A percentile compares a stretch with the other conserved stretches of the same genome.
Evolutionary conservation across 2,797 vertebrate species (phyloP).

Genomic region (Ceryle rudis): DNA sequence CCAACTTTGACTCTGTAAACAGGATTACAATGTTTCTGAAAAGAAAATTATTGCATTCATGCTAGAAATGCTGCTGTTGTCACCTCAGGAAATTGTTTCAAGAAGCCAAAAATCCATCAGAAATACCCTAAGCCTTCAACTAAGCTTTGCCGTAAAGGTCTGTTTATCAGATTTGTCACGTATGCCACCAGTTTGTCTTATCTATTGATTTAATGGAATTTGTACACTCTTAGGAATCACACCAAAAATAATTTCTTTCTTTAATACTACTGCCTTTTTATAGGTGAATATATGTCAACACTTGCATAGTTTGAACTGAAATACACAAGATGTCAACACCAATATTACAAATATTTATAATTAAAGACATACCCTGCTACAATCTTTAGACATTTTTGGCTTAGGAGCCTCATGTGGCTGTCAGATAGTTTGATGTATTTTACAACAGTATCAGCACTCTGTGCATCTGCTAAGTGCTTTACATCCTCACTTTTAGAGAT

Average conservation of each 20-base stretch:
- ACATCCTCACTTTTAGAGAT: background rate
- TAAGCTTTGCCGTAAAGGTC: background rate
- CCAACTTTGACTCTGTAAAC: background rate
- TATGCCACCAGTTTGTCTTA: background rate
- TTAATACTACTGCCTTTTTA: background rate
- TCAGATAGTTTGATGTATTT: background rate
- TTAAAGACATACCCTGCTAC: background rate
- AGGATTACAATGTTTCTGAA: constrained; percentile 12
- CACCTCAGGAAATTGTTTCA: background rate
- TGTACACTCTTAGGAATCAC: background rate
- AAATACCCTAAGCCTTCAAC: background rate
- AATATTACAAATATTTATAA: background rate
- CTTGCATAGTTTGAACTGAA: background rate
- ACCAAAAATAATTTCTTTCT: background rate
- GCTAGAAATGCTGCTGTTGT: background rate
- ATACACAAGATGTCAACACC: background rate
- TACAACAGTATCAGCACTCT: background rate
- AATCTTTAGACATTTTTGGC: background rate
- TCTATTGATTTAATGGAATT: no score
- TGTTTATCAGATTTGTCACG: background rate
- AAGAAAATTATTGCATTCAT: background rate
- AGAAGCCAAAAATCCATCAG: background rate
- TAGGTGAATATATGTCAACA: background rate
- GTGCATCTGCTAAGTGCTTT: background rate
- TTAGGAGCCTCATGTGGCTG: background rate